Base-by-base conservation (phyloP, 1,140 invertebrate genomes). In the Ptiloglossa arizonensis region DNA sequence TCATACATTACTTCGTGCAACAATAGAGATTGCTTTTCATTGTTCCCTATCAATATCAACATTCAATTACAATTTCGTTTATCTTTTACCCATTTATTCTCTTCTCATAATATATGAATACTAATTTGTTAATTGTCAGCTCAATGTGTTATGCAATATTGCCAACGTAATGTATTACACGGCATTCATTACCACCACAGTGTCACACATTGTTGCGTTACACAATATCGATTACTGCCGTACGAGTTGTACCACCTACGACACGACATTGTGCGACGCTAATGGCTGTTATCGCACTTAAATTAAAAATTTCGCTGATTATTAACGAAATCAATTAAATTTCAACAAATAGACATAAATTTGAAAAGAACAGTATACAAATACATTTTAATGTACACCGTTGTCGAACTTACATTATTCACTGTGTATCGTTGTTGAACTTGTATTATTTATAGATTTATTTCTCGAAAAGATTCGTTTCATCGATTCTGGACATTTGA, bases 211-310 rank as follows among this genome's bases (percentile, higher is more conserved):
- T 73, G 62, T 74, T 66, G 50, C 35, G 27, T 74, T 74, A 57
- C 50, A 74, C 35, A 44, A 54, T 74, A 74, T 74, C 62, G 72
- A 74, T 74, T 74, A 74, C 50, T 24, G 48, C 8, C 19, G 32
- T n/a, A 13, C 22, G 50, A 66, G 9, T 56, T 44, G 22, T 74
- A 74, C 38, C 48, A 74, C 32, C 62, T 56, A 74, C 56, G 44
- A 74, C 50, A 17, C 50, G 35, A 54, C 66, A 38, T 52, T 35
- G 32, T 22, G 35, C 60, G 24, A 35, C 48, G 29, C 24, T 73
- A 73, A 64, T 64, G 32, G 22, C 24, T 38, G 32, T 52, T 35
- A 19, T 74, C 46, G 4, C 15, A 24, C 32, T 54, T 27, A 52
- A 54, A 38, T 17, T 44, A 41, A 38, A 9, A 41, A 41, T 3